phyloP scores from a whole-genome alignment of 2,797 vertebrate species.

The Periparus ater region DNA sequence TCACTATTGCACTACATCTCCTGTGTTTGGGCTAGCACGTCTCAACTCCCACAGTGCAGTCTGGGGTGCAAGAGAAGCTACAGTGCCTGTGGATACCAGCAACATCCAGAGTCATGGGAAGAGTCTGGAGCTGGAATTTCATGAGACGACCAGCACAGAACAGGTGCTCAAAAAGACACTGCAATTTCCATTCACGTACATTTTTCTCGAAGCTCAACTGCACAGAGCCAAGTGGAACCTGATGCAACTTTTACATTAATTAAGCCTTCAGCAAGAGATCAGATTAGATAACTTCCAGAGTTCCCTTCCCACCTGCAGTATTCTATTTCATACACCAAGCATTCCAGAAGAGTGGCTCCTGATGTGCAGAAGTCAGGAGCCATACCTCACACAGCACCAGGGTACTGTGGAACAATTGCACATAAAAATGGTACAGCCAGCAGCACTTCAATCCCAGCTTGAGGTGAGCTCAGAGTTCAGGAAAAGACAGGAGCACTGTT shows the following conservation, averaged over 20 bases:
- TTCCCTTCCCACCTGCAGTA: not conserved
- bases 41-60: not conserved
- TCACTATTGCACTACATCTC: not conserved
- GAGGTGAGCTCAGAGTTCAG: not conserved
- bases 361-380: not conserved
- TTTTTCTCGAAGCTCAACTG: not conserved
- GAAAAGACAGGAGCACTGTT: not conserved
- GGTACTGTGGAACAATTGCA: not conserved
- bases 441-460: not conserved
- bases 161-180: not conserved
- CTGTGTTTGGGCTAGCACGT: not conserved
- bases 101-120: not conserved
- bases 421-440: not conserved
- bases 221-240: not conserved
- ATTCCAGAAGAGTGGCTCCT: not conserved
- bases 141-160: not conserved
- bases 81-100: not conserved
- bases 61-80: not conserved
- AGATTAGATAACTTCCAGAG: not conserved
- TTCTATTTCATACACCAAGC: not conserved
- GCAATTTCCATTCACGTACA: accelerated
- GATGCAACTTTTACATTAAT: not conserved
- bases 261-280: not conserved
- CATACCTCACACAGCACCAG: not conserved
- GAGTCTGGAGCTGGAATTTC: not conserved